phyloP scores from a whole-genome alignment of 2,888 invertebrate genomes.

The Melitaea athalia region DNA sequence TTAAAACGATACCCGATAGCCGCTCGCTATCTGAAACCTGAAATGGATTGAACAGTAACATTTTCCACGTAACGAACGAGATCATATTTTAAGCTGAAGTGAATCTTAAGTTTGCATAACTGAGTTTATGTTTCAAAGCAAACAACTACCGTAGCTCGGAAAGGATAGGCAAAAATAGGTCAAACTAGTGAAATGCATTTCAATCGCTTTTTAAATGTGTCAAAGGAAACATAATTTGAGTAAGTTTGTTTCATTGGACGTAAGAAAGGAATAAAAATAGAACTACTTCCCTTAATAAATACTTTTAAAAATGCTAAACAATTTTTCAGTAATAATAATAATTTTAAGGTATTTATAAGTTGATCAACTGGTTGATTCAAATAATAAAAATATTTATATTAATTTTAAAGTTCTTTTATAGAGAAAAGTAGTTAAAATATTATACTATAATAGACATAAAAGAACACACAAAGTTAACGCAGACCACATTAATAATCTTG shows the following conservation, averaged over 20 bases:
- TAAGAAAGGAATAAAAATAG: neutral
- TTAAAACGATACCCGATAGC: slow-evolving; percentile 22
- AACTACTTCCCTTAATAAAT: neutral
- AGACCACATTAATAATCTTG: no score
- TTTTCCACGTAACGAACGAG: slow-evolving; percentile 28
- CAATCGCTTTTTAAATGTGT: slow-evolving; percentile 38
- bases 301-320: neutral
- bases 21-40: slow-evolving; percentile 17
- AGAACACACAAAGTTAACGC: no score
- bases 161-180: slow-evolving; percentile 39
- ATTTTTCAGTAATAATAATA: no score
- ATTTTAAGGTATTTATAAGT: no score
- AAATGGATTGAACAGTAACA: slow-evolving; percentile 29
- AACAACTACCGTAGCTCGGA: slow-evolving; percentile 25
- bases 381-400: no score
- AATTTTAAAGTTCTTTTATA: no score
- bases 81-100: slow-evolving; percentile 23
- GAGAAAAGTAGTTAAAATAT: no score
- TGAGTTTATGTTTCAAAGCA: slow-evolving; percentile 30
- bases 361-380: no score
- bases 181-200: slow-evolving; percentile 34
- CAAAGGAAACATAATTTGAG: slow-evolving; percentile 40
- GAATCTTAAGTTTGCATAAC: slow-evolving; percentile 26
- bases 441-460: no score
- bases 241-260: slow-evolving; percentile 28